Base-by-base conservation (phyloP, 2,888 invertebrate genomes). In the Bedellia somnulentella region DNA sequence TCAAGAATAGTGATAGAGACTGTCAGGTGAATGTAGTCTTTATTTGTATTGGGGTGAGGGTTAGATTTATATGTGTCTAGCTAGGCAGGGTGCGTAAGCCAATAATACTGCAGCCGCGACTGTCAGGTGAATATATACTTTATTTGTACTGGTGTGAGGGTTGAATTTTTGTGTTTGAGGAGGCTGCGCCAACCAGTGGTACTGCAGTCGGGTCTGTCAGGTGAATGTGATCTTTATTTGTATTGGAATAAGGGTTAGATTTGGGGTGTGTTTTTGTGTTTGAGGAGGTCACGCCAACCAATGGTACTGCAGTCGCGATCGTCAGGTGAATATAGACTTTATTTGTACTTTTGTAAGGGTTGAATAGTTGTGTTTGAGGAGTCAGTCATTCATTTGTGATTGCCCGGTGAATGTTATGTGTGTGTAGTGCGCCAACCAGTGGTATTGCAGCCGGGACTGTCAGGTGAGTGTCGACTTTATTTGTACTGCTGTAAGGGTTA, bases 381-480 rank as follows among this genome's bases (percentile, higher is more conserved):
- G n/a, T n/a, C n/a, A n/a, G n/a, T n/a, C n/a, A n/a, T n/a, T n/a
- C n/a, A n/a, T n/a, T n/a, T n/a, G n/a, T n/a, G n/a, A n/a, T n/a
- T n/a, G n/a, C n/a, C n/a, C n/a, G n/a, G 91, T 92, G 36, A 89
- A 88, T 67, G 93, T 89, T 53, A 89, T 91, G 24, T 93, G 93
- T 57, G 91, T 90, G 25, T 91, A 89, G 29, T 93, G 93, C 59
- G 89, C 87, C 41, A 90, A 89, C 67, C 92, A 92, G 70, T 94
- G 93, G 93, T 94, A 95, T 63, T 95, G 94, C 79, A 92, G 91
- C 52, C 80, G 91, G 32, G n/a, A n/a, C n/a, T n/a, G n/a, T n/a
- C n/a, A n/a, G n/a, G n/a, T n/a, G n/a, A n/a, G n/a, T n/a, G n/a
- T n/a, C n/a, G n/a, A n/a, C n/a, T n/a, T n/a, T n/a, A n/a, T n/a